phyloP scores from a whole-genome alignment of 2,797 vertebrate species.

The Hafferia zeledoni region DNA sequence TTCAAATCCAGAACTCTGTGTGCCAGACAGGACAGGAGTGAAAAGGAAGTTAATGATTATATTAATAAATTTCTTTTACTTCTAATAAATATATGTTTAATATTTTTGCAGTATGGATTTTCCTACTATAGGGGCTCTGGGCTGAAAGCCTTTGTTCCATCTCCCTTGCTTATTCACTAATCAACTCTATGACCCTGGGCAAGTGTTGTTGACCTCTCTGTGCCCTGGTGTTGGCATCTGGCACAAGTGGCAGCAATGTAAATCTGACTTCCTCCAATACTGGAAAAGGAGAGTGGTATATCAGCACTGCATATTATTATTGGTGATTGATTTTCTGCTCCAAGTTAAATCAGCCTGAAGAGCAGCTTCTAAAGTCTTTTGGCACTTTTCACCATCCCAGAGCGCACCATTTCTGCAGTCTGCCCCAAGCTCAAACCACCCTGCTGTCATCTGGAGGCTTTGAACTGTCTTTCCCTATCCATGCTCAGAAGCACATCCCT shows the following conservation, averaged over 20 bases:
- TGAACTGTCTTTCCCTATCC: not conserved
- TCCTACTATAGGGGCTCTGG: not conserved
- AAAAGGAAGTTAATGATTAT: not conserved
- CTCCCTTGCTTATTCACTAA: not conserved
- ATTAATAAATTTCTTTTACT: not conserved
- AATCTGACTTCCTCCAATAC: not conserved
- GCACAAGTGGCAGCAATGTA: not conserved
- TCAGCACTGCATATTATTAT: not conserved
- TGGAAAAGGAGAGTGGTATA: not conserved
- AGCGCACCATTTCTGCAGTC: not conserved
- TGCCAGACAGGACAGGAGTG: not conserved
- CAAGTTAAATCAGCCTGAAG: slow-evolving; percentile 19
- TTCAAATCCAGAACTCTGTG: not conserved
- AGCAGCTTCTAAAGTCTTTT: not conserved
- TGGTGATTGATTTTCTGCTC: slow-evolving; percentile 9
- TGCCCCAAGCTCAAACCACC: not conserved
- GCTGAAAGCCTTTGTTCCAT: not conserved
- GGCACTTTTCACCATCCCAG: not conserved
- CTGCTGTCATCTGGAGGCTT: not conserved
- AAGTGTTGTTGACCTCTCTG: not conserved
- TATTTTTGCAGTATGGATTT: not conserved
- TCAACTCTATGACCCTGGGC: not conserved
- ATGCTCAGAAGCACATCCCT: not conserved
- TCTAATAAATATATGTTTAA: not conserved
- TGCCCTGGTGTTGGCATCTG: not conserved